Evolutionary conservation across 2,113 vertebrate genomes (phyloP), one percentile per base, ranked within the genome.

Genomic region (Trematocara variabile): DNA sequence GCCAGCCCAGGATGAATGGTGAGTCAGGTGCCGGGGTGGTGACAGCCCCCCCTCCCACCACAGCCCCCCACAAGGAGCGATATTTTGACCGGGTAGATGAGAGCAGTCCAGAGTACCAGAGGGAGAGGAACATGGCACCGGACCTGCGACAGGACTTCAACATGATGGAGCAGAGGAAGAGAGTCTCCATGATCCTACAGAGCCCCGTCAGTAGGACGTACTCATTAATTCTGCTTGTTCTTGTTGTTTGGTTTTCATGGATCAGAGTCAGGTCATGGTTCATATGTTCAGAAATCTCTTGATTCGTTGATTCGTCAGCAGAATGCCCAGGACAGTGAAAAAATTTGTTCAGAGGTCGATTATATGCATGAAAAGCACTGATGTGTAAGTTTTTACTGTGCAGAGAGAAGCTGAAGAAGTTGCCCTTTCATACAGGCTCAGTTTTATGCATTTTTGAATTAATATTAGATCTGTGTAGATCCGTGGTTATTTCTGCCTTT

Each of bases 161-260:
- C 90, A 99, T 99, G 98, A 99, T 99, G 99, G 99, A 99, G 89
- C 99, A 99, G 85, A 97, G 97, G 92, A 99, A 99, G 94, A 96
- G 99, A 83, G 99, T 99, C n/a, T 99, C 99, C 91, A 99, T 99
- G 98, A 99, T 99, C 50, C 97, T 99, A 52, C 99, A 99, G 82
- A 99, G 99, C 75, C 99, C 99, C 4, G 99, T 99, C 94, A 97
- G 97, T 91, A 58, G 8, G 58, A 77, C 39, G 18, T 18, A 88
- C 11, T 75, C 68, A 53, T 28, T 7, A 2, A 53, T 30, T 73
- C 13, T 28, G 8, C 65, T 18, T 25, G 65, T 70, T 44, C 39
- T 9, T 70, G 65, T 44, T 30, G 68, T 50, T 75, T 75, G 44
- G 22, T 75, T 50, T 60, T 7, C 44, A 39, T 13, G 14, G 30